phyloP scores from a whole-genome alignment of 1,140 invertebrate species.

The Samia ricini region DNA sequence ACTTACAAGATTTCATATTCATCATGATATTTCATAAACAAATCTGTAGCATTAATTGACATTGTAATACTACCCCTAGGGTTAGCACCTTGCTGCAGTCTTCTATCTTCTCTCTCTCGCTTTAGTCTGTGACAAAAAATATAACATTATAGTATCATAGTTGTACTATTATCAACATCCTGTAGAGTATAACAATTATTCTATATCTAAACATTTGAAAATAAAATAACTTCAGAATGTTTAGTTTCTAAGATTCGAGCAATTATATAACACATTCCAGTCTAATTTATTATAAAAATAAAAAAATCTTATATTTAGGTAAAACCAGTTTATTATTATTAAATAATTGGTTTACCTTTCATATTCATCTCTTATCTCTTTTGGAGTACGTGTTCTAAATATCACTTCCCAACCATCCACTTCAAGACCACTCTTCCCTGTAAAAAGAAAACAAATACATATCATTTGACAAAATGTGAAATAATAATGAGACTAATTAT shows the following conservation, averaged over 20 bases:
- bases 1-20: constrained; percentile 79
- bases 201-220: too few relatives aligned
- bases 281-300: neutral
- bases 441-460: constrained; percentile 31
- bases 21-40: constrained; percentile 91
- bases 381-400: constrained; percentile 91
- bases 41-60: constrained; percentile 94
- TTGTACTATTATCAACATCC: neutral
- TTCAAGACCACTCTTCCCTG: constrained; percentile 84
- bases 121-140: constrained; percentile 51
- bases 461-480: constrained; percentile 3
- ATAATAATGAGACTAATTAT: too few relatives aligned
- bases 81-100: constrained; percentile 92
- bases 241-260: neutral
- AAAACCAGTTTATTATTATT: neutral
- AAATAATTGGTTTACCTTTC: constrained; percentile 78
- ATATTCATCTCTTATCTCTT: constrained; percentile 96
- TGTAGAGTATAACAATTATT: neutral
- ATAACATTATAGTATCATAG: constrained; percentile 5
- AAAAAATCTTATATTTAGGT: neutral
- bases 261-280: neutral
- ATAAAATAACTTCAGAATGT: neutral
- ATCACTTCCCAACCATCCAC: constrained; percentile 96
- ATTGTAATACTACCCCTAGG: constrained; percentile 92
- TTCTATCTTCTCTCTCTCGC: constrained; percentile 88